Evolutionary conservation across 1,140 invertebrate genomes (phyloP).

Genomic region (Lithobius niger): DNA sequence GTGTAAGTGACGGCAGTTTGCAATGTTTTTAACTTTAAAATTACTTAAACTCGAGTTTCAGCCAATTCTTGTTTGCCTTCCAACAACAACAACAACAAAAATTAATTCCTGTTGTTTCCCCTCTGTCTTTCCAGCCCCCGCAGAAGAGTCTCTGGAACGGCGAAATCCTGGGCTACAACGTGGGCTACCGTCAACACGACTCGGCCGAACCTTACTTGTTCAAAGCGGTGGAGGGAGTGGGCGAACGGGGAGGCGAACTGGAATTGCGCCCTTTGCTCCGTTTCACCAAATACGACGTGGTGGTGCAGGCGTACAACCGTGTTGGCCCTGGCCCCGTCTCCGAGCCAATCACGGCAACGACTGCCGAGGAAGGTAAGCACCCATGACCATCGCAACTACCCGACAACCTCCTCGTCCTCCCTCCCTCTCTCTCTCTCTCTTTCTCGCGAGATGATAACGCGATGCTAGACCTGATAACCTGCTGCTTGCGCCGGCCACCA

Average conservation of each 20-base stretch:
- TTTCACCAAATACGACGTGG: constrained; percentile 35
- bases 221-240: constrained; percentile 21
- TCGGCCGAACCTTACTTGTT: constrained; percentile 29
- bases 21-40: background rate
- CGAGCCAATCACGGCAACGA: constrained; percentile 25
- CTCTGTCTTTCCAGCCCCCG: constrained; percentile 23
- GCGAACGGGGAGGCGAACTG: background rate
- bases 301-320: constrained; percentile 36
- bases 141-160: constrained; percentile 23
- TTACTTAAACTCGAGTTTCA: background rate
- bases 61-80: background rate
- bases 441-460: no score
- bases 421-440: no score
- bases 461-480: no score
- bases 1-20: no score
- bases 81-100: no score
- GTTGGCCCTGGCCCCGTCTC: constrained; percentile 34
- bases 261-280: constrained; percentile 34
- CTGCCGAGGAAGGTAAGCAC: constrained; percentile 33
- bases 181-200: constrained; percentile 31
- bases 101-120: background rate
- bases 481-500: no score
- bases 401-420: no score
- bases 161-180: constrained; percentile 32
- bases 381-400: no score